Evolutionary conservation across 92 coral and sea anemone species (phyloP).

Genomic region (Phenganax marumi): DNA sequence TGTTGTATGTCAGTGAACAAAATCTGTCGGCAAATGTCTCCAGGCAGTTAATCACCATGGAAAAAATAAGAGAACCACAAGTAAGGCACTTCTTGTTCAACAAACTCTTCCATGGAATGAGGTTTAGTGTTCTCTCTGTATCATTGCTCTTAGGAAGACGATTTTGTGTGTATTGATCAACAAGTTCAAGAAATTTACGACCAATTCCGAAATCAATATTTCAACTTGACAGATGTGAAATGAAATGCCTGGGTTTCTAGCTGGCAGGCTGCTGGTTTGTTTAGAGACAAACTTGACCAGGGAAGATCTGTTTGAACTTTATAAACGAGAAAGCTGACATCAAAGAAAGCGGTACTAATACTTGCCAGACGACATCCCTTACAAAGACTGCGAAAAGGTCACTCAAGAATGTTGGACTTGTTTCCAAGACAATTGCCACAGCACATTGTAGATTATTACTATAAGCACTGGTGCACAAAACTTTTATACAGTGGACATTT

Average conservation of each 20-base stretch:
- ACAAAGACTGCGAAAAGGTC: too few species aligned
- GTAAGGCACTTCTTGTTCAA: constrained; percentile 41
- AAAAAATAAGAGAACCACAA: constrained; percentile 65
- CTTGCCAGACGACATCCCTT: too few species aligned
- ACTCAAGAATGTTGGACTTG: too few species aligned
- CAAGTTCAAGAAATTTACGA: constrained; percentile 16
- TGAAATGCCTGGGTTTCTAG: too few species aligned
- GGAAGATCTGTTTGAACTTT: too few species aligned
- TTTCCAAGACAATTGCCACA: too few species aligned
- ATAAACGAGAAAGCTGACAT: too few species aligned
- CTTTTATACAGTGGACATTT: neutral
- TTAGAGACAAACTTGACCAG: too few species aligned
- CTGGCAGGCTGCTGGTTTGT: too few species aligned
- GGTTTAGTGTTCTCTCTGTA: neutral
- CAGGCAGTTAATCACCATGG: constrained; percentile 89
- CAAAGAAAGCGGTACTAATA: too few species aligned
- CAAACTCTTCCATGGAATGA: neutral
- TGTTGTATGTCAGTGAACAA: constrained; percentile 90
- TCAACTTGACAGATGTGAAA: constrained; percentile 8
- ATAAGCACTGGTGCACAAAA: too few species aligned
- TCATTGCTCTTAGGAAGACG: constrained; percentile 18
- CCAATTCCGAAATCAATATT: constrained; percentile 34
- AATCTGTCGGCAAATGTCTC: constrained; percentile 72
- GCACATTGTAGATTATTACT: too few species aligned
- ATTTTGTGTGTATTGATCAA: neutral